A percentile compares a stretch with the other conserved stretches of the same genome.
Evolutionary conservation across 2,797 vertebrate genomes (phyloP).

Genomic region (Acanthurus tractus): DNA sequence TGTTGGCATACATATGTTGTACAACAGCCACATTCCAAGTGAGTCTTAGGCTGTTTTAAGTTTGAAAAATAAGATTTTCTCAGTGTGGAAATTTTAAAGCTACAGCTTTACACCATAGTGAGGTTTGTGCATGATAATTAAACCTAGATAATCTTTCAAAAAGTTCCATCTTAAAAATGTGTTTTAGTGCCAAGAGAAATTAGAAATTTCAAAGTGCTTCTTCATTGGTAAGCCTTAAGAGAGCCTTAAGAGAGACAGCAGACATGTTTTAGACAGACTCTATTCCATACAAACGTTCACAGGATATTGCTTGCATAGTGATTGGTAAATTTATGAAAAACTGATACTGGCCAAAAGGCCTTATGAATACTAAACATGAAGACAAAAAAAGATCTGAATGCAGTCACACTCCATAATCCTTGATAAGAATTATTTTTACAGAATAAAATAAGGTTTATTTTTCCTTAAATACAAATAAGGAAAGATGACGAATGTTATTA

Average conservation of each 20-base stretch:
- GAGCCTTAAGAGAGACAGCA: conserved; percentile 30
- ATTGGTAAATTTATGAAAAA: conserved; percentile 40
- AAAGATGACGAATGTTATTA: conserved; percentile 56
- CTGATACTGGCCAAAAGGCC: conserved; percentile 31
- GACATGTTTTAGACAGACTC: conserved; percentile 26
- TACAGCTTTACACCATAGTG: background rate
- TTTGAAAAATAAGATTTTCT: background rate
- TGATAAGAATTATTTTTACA: conserved; percentile 52
- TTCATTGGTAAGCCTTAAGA: conserved; percentile 24
- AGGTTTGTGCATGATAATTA: conserved; percentile 5
- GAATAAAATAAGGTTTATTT: conserved; percentile 45
- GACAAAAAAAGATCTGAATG: conserved; percentile 38
- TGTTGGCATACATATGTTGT: background rate
- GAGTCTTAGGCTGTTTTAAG: background rate
- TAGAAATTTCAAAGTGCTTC: conserved; percentile 7
- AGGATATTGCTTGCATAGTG: conserved; percentile 40
- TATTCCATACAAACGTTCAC: conserved; percentile 28
- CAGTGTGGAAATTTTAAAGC: background rate
- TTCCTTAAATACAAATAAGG: conserved; percentile 68
- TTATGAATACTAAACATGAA: conserved; percentile 58
- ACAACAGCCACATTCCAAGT: background rate
- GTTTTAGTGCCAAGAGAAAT: conserved; percentile 4
- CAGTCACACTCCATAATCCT: conserved; percentile 56
- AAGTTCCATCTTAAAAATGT: conserved; percentile 5
- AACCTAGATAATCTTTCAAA: conserved; percentile 4